phyloP scores from a whole-genome alignment of 2,113 vertebrate species.

The Trachemys scripta region DNA sequence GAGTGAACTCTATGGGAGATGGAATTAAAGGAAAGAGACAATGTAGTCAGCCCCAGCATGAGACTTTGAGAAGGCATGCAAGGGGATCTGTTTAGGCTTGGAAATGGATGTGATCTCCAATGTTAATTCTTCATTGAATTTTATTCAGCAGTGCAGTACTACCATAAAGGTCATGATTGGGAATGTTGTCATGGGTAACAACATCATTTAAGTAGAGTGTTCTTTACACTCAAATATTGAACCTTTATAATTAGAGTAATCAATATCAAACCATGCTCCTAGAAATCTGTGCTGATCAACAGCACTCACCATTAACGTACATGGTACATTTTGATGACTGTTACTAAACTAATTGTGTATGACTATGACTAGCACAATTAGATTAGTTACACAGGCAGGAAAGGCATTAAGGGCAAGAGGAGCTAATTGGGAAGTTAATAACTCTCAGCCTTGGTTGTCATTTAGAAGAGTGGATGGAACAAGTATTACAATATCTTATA shows the following conservation, averaged over 20 bases:
- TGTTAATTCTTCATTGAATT: slow-evolving; percentile 77
- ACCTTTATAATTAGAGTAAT: slow-evolving; percentile 74
- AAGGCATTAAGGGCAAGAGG: slow-evolving; percentile 77
- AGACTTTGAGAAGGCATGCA: slow-evolving; percentile 82
- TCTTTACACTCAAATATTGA: slow-evolving; percentile 72
- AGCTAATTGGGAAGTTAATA: slow-evolving; percentile 66
- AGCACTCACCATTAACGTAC: slow-evolving; percentile 76
- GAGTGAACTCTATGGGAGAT: slow-evolving; percentile 67
- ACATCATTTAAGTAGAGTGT: slow-evolving; percentile 70
- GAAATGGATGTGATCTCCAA: slow-evolving; percentile 66
- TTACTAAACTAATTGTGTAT: slow-evolving; percentile 78
- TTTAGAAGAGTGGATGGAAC: slow-evolving; percentile 65
- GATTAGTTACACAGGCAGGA: slow-evolving; percentile 80
- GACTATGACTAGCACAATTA: slow-evolving; percentile 73
- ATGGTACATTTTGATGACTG: slow-evolving; percentile 77
- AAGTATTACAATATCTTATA: slow-evolving; percentile 44
- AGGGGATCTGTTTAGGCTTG: slow-evolving; percentile 72
- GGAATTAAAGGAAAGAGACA: slow-evolving; percentile 54
- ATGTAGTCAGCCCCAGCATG: slow-evolving; percentile 78
- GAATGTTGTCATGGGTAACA: slow-evolving; percentile 70
- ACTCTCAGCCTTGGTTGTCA: slow-evolving; percentile 25
- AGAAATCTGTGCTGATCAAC: slow-evolving; percentile 78
- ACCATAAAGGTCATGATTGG: slow-evolving; percentile 73
- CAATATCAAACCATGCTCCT: slow-evolving; percentile 78
- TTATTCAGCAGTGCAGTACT: slow-evolving; percentile 71